These are phyloP conservation scores for Cynaeus angustus DNA, from an alignment of 2,888 invertebrate species.

Conservation along the genomic window DNA sequence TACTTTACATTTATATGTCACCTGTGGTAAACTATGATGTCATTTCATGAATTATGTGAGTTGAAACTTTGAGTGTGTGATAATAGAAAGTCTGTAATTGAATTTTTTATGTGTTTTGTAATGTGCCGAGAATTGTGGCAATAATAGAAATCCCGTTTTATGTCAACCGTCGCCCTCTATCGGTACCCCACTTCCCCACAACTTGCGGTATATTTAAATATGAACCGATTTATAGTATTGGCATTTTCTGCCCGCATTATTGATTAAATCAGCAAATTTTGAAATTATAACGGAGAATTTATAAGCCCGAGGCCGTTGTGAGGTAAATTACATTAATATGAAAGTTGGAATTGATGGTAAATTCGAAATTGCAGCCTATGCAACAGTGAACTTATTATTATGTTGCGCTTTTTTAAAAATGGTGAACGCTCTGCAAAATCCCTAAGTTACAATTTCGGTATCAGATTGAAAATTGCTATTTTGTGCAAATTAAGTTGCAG, in stretches of 20 bases:
- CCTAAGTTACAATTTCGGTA: constrained; percentile 68
- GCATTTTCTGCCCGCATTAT: constrained; percentile 18
- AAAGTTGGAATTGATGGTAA: constrained; percentile 68
- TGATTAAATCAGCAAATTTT: constrained; percentile 58
- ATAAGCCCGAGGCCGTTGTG: constrained; percentile 63
- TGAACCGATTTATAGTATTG: not conserved
- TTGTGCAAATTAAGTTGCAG: constrained; percentile 70
- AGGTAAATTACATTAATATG: constrained; percentile 71
- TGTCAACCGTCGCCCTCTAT: constrained; percentile 11
- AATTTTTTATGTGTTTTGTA: not conserved
- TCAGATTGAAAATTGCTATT: constrained; percentile 72
- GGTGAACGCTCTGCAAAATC: constrained; percentile 64
- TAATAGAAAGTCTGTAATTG: not conserved
- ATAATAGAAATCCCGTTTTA: constrained; percentile 1
- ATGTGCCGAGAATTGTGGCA: not conserved
- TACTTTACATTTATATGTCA: not conserved
- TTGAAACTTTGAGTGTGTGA: not conserved
- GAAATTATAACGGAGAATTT: constrained; percentile 61
- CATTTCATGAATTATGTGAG: not conserved
- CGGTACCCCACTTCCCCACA: not conserved
- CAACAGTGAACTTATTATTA: constrained; percentile 66
- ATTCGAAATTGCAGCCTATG: constrained; percentile 70
- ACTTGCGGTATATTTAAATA: constrained; percentile 10
- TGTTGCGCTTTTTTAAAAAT: constrained; percentile 65
- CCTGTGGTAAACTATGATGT: not conserved